Evolutionary conservation across 2,113 vertebrate species (phyloP).

Genomic region (Ancistrus triradiatus): DNA sequence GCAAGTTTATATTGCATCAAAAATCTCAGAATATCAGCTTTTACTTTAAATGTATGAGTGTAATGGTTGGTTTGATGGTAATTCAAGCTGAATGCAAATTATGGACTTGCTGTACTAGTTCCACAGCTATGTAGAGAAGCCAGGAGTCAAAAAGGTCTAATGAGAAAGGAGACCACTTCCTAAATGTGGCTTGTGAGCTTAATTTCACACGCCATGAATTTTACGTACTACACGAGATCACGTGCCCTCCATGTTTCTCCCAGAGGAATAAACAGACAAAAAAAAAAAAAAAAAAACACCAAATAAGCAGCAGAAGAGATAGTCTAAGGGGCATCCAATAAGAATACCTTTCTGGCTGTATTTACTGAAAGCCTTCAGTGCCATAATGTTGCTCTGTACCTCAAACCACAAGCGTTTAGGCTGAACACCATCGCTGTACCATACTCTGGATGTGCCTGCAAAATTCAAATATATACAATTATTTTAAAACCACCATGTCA

Average conservation of each 20-base stretch:
- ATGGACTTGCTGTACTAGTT: conserved; percentile 5
- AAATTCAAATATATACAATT: neutral
- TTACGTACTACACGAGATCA: conserved; percentile 43
- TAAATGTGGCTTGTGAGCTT: conserved; percentile 9
- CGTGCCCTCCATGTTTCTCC: neutral
- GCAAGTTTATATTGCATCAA: no score
- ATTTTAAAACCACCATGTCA: conserved; percentile 9
- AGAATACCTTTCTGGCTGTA: conserved; percentile 75
- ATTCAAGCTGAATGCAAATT: neutral
- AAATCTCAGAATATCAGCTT: no score
- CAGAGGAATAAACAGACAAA: neutral
- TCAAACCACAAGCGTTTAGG: conserved; percentile 78
- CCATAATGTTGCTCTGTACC: conserved; percentile 67
- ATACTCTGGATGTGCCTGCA: conserved; percentile 72
- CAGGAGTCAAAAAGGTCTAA: neutral
- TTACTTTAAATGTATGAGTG: no score
- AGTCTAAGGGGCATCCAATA: neutral
- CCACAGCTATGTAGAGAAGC: neutral
- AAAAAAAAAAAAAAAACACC: neutral
- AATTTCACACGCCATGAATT: conserved; percentile 18
- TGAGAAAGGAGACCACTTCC: neutral
- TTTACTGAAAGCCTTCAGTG: conserved; percentile 75
- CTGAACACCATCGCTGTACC: conserved; percentile 73
- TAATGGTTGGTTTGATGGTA: no score
- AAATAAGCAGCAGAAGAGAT: neutral